A percentile compares a stretch with the other conserved stretches of the same genome.
phyloP scores from a whole-genome alignment of 2,888 invertebrate species.

The Sericinus montela region DNA sequence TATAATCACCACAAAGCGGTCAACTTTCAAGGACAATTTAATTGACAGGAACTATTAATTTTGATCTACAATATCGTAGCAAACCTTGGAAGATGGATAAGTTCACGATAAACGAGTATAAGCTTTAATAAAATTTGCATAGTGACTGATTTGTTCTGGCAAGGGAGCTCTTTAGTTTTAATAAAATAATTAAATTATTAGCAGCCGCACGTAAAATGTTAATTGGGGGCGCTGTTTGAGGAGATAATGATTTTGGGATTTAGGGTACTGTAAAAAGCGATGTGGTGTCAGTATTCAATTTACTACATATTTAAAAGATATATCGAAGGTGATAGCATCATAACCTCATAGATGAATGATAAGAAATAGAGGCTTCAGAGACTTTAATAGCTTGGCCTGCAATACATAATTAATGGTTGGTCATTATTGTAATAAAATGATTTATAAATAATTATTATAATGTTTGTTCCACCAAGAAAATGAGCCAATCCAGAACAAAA shows the following conservation, averaged over 20 bases:
- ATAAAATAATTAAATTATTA: slow-evolving; percentile 30
- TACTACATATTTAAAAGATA: no score
- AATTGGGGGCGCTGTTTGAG: slow-evolving; percentile 15
- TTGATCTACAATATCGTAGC: slow-evolving; percentile 12
- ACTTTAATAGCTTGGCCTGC: no score
- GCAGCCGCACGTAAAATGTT: slow-evolving; percentile 20
- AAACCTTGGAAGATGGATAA: neutral
- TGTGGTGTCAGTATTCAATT: slow-evolving; percentile 5
- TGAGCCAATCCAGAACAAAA: no score
- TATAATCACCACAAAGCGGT: neutral
- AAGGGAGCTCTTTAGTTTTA: slow-evolving; percentile 17
- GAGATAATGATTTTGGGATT: slow-evolving; percentile 20
- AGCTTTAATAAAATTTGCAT: slow-evolving; percentile 15
- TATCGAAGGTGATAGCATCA: no score
- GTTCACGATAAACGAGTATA: slow-evolving; percentile 17
- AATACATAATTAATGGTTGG: no score
- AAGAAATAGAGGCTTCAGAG: no score
- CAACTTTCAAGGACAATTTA: slow-evolving; percentile 19
- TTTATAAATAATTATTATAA: no score
- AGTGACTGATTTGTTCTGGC: neutral
- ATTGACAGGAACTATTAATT: slow-evolving; percentile 2
- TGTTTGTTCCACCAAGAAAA: no score
- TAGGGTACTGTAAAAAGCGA: slow-evolving; percentile 20
- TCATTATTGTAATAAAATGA: no score
- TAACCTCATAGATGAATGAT: no score